Evolutionary conservation across 1,140 invertebrate species (phyloP).

Genomic region (Archivesica marissinica): DNA sequence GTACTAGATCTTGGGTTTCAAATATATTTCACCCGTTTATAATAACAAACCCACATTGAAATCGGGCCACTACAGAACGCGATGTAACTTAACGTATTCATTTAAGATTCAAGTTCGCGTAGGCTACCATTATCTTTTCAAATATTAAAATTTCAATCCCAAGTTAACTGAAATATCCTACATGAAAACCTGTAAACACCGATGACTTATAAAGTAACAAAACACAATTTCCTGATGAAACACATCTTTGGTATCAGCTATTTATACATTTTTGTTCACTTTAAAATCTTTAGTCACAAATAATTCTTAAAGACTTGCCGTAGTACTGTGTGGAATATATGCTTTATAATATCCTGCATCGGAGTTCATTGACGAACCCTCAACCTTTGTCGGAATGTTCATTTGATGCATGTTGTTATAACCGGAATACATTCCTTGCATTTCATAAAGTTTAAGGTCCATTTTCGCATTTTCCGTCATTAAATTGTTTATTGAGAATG

Average conservation of each 20-base stretch:
- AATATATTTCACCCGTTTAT: conserved; percentile 40
- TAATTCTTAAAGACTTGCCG: conserved; percentile 74
- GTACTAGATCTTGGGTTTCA: conserved; percentile 8
- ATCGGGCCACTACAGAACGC: neutral
- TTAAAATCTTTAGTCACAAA: neutral
- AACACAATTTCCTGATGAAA: conserved; percentile 34
- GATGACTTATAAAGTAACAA: conserved; percentile 25
- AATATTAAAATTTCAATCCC: conserved; percentile 21
- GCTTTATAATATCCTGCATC: conserved; percentile 79
- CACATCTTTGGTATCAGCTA: conserved; percentile 40
- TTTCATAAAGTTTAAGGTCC: conserved; percentile 82
- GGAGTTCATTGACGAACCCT: conserved; percentile 67
- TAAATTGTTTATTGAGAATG: conserved; percentile 92
- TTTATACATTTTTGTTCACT: neutral
- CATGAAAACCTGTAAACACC: neutral
- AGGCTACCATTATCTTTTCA: neutral
- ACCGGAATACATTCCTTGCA: conserved; percentile 75
- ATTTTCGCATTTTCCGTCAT: conserved; percentile 81
- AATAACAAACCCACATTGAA: neutral
- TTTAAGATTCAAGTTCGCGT: neutral
- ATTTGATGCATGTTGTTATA: conserved; percentile 80
- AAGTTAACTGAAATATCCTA: neutral
- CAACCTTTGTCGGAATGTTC: conserved; percentile 73
- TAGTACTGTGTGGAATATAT: conserved; percentile 80
- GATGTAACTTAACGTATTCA: neutral